A percentile compares a stretch with the other conserved stretches of the same genome.
Evolutionary conservation across 2,888 invertebrate genomes (phyloP).

Genomic region (Drosophila paramelanica): DNA sequence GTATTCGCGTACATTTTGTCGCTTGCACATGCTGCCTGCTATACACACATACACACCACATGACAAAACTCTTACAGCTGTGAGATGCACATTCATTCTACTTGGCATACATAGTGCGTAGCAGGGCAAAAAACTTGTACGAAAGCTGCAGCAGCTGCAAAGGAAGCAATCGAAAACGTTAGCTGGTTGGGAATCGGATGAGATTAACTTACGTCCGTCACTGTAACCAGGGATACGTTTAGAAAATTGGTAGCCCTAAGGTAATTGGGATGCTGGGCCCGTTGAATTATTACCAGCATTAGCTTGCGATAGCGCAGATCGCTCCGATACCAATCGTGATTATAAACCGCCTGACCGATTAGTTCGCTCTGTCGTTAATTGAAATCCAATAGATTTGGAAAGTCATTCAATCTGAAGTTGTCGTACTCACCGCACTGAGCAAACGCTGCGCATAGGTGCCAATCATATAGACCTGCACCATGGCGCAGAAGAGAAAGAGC

Average conservation of each 20-base stretch:
- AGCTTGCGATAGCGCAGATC: constrained; percentile 76
- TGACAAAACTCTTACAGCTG: constrained; percentile 7
- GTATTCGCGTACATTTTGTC: constrained; percentile 44
- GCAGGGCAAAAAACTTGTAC: constrained; percentile 82
- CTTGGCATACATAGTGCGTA: constrained; percentile 81
- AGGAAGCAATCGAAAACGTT: not conserved
- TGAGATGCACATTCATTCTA: constrained; percentile 24
- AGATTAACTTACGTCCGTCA: constrained; percentile 72
- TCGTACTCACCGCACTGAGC: constrained; percentile 68
- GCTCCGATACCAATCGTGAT: constrained; percentile 76
- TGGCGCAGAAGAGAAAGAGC: constrained; percentile 76
- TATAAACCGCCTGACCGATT: constrained; percentile 75
- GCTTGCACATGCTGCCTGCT: constrained; percentile 52
- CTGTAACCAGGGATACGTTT: constrained; percentile 72
- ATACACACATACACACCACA: not conserved
- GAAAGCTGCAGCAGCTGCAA: constrained; percentile 81
- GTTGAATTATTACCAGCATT: constrained; percentile 72
- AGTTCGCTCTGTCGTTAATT: constrained; percentile 67
- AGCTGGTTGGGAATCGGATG: no score
- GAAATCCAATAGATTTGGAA: no score
- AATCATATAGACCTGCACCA: constrained; percentile 79
- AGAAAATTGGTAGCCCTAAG: constrained; percentile 77
- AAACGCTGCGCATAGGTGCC: constrained; percentile 77
- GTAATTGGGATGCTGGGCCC: constrained; percentile 75
- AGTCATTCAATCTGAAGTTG: not conserved